Evolutionary conservation across 2,888 invertebrate species (phyloP), one percentile per base, ranked within the genome.

Genomic region (Mesoligia furuncula): DNA sequence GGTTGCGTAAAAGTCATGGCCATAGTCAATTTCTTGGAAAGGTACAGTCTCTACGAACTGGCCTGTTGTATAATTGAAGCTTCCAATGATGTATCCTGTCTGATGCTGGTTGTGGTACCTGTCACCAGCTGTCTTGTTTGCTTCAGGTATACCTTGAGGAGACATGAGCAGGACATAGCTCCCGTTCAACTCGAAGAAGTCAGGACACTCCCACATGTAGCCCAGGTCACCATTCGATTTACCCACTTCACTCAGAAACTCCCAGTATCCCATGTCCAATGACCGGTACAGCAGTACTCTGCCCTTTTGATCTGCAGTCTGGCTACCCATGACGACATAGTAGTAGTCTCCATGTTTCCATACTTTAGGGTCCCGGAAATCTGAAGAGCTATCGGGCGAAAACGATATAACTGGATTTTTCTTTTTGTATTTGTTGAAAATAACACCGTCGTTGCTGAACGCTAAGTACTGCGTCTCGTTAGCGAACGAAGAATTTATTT

Each of bases 161-260:
- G 96, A 97, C 92, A 96, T 93, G 2, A 97, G 90, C 13, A 97
- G 84, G 0, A 97, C 89, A 77, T 92, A 93, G 74, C 93, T 96
- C 15, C 95, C 95, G 65, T 93, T 90, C 9, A 97, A 85, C 79
- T 96, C 95, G 51, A 97, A 97, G 77, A 97, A 95, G 80, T 97
- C 97, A 0, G 97, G 97, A 79, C 97, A 97, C 84, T 97, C 97
- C 96, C 96, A 97, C 96, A 97, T 96, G 75, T 94, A 96, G 7
- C 95, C 95, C 83, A 94, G 81, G 24, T 91, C 90, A 24, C 93
- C 94, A 4, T 92, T 88, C 0, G 96, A 94, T 87, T 94, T 93
- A 39, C 89, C 95, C 1, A 96, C 74, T n/a, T 94, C 92, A 9
- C 86, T 91, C 39, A 95, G 80, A 73, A 92, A 96, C 61, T 95